Evolutionary conservation across 37 sponge, comb jelly and placozoan species (phyloP), one percentile per base, ranked within the genome.

Genomic region (Halichondria panicea): DNA sequence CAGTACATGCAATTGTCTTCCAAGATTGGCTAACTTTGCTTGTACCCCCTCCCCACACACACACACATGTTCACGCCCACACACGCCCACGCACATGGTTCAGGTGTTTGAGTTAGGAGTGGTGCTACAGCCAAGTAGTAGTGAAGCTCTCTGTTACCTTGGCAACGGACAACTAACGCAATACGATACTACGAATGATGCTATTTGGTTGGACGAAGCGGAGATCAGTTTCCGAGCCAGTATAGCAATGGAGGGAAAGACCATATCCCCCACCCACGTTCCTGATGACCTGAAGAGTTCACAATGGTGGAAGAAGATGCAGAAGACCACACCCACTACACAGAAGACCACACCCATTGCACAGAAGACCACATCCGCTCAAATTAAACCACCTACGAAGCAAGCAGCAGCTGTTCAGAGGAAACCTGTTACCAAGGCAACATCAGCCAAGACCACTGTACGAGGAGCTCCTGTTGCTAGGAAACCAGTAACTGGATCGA

Each of bases 181-280:
- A 48, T 91, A 78, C 73, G 94, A 94, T 42, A 68, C 84, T 22
- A 81, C 80, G 1, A 82, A 60, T 27, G 76, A 81, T 43, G 32
- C 32, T 3, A 36, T 35, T 9, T 66, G 78, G 61, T 74, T 97
- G 19, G 41, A 48, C 34, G 80, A 87, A 31, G 92, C 98, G 12
- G 94, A 93, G 73, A 21, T 77, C 33, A 91, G 88, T 65, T 97
- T 88, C 84, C 76, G 94, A 37, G 92, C 92, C 11, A 89, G 90
- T 43, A 80, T 97, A 4, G 70, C 74, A 8, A 76, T 76, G 62
- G 95, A 94, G 46, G 97, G 97, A 5, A 80, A 83, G 66, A 72
- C 87, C 0, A 66, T 72, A 1, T 22, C 34, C 8, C 63, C 64
- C 9, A 39, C 57, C n/a, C 55, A 55, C n/a, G 69, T 87, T 3